These are phyloP conservation scores for Halocynthia roretzi DNA, from an alignment of 23 tunicate species.

Conservation along the genomic window DNA sequence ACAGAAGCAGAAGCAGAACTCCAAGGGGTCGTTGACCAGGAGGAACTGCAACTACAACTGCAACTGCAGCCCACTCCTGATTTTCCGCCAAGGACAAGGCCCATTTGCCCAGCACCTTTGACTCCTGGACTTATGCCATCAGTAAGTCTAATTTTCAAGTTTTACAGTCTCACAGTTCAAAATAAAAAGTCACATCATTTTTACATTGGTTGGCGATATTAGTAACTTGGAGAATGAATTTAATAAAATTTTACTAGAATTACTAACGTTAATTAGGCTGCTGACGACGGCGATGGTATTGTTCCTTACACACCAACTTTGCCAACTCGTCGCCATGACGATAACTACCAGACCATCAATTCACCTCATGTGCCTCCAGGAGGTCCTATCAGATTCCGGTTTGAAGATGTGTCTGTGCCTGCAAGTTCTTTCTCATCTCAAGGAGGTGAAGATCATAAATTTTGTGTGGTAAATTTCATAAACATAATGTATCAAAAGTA, in stretches of 20 bases:
- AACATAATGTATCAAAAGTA: no score
- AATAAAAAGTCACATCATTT: no score
- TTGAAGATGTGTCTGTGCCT: conserved; percentile 64
- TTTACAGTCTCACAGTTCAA: not conserved
- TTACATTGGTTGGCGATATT: no score
- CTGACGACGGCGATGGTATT: conserved; percentile 79
- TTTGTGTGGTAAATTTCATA: no score
- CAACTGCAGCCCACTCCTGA: conserved; percentile 24
- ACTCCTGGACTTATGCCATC: conserved; percentile 71
- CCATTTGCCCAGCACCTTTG: conserved; percentile 40
- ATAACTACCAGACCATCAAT: conserved; percentile 64
- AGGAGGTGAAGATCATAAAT: not conserved
- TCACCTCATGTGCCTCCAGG: conserved; percentile 82
- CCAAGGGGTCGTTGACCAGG: conserved; percentile 7
- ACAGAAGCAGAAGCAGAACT: not conserved
- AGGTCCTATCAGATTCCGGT: conserved; percentile 52
- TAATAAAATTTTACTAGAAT: no score
- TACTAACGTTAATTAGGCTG: conserved; percentile 1
- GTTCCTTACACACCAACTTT: conserved; percentile 92
- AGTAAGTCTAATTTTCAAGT: conserved; percentile 7
- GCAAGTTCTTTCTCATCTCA: conserved; percentile 23
- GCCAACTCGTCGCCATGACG: conserved; percentile 57
- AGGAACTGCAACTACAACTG: not conserved
- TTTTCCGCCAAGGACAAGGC: conserved; percentile 1
- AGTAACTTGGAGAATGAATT: no score